phyloP scores from a whole-genome alignment of 2,797 vertebrate species.

The Dermochelys coriacea region DNA sequence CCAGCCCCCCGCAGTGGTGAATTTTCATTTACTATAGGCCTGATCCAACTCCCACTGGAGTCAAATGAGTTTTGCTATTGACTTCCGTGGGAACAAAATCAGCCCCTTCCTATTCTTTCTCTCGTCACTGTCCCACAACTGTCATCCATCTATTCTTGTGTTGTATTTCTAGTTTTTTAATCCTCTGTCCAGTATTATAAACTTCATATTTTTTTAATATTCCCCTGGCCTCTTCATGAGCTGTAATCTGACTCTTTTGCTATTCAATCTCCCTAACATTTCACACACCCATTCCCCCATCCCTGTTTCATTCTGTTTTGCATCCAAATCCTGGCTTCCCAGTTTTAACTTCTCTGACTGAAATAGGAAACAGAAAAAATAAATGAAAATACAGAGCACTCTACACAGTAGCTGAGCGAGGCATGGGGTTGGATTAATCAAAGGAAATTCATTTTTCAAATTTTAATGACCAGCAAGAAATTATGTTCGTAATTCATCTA shows the following conservation, averaged over 20 bases:
- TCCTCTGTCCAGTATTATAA: constrained; percentile 71
- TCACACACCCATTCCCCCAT: constrained; percentile 68
- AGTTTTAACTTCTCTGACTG: constrained; percentile 59
- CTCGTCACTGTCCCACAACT: constrained; percentile 69
- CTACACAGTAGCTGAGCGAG: constrained; percentile 57
- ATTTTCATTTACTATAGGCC: constrained; percentile 42
- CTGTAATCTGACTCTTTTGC: constrained; percentile 66
- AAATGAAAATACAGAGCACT: constrained; percentile 35
- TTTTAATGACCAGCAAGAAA: constrained; percentile 60
- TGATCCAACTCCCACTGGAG: constrained; percentile 23
- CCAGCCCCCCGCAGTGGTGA: neutral
- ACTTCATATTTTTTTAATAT: constrained; percentile 57
- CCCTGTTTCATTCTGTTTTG: constrained; percentile 50
- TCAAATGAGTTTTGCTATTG: neutral
- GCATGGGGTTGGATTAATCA: constrained; percentile 59
- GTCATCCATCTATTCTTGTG: constrained; percentile 63
- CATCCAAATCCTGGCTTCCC: constrained; percentile 44
- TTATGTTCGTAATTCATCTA: constrained; percentile 66
- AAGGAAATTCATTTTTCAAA: constrained; percentile 39
- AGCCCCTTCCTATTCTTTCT: constrained; percentile 43
- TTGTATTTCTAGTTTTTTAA: constrained; percentile 55
- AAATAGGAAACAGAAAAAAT: constrained; percentile 59
- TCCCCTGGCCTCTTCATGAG: constrained; percentile 46
- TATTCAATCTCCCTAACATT: constrained; percentile 54
- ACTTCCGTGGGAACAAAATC: constrained; percentile 25